These are phyloP conservation scores for Euschistus heros DNA, from an alignment of 1,140 invertebrate species.

Conservation along the genomic window DNA sequence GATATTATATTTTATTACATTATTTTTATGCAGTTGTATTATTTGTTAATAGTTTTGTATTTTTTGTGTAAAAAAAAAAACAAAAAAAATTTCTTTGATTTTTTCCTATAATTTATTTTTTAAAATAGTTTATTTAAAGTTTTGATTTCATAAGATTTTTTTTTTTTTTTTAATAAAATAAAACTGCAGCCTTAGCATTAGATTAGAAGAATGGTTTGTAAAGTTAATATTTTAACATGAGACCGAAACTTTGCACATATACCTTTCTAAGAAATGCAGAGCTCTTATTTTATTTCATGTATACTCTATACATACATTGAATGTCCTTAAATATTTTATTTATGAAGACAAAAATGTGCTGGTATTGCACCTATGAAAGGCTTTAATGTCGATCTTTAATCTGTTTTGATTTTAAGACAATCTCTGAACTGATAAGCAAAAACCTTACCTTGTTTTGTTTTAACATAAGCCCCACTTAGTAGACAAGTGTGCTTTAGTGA, in stretches of 20 bases:
- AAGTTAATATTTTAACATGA: background rate
- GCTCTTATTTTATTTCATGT: too few relatives aligned
- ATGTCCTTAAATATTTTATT: too few relatives aligned
- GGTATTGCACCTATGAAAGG: too few relatives aligned
- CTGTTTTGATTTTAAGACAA: background rate
- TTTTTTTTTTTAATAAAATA: background rate
- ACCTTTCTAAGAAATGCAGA: too few relatives aligned
- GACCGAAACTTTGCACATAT: background rate
- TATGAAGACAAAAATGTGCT: too few relatives aligned
- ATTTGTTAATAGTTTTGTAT: too few relatives aligned
- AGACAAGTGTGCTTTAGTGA: conserved; percentile 7
- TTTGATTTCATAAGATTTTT: background rate
- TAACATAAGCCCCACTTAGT: background rate
- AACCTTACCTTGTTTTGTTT: background rate
- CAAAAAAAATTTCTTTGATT: background rate
- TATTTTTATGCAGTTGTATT: too few relatives aligned
- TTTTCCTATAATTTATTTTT: background rate
- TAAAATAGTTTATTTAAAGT: background rate
- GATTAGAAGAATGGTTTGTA: background rate
- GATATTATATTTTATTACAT: too few relatives aligned
- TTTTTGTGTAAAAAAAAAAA: too few relatives aligned
- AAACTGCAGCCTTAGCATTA: background rate
- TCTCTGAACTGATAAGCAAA: background rate
- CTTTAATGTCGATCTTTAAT: background rate
- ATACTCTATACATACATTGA: too few relatives aligned